Evolutionary conservation across 1,140 invertebrate genomes (phyloP).

Genomic region (Lepeophtheirus salmonis): DNA sequence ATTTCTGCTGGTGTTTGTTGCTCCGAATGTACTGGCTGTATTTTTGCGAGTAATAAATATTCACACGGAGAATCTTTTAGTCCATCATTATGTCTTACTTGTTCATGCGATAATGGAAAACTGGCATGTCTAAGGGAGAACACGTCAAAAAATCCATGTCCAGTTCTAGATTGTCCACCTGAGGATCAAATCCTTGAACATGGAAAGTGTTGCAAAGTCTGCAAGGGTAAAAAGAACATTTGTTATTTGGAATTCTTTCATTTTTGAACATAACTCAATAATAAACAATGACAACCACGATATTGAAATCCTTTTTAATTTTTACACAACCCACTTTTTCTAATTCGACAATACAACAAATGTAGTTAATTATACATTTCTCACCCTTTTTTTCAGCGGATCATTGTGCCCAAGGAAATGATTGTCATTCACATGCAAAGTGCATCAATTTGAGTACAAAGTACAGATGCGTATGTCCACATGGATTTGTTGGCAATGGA

Average conservation of each 20-base stretch:
- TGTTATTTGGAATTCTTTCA: too few species aligned
- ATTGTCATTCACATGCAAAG: conserved; percentile 58
- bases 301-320: background rate
- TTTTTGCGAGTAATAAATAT: conserved; percentile 48
- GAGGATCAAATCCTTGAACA: conserved; percentile 54
- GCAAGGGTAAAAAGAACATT: conserved; percentile 45
- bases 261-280: too few species aligned
- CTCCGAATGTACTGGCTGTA: conserved; percentile 49
- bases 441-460: conserved; percentile 65
- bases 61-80: conserved; percentile 58
- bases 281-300: too few species aligned
- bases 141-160: conserved; percentile 43
- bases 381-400: conserved; percentile 56
- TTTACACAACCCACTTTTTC: background rate
- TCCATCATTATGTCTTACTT: conserved; percentile 46
- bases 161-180: conserved; percentile 51
- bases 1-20: conserved; percentile 57
- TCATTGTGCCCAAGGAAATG: conserved; percentile 61
- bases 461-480: conserved; percentile 59
- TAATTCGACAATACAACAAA: background rate
- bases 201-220: conserved; percentile 74
- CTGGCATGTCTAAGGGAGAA: conserved; percentile 43
- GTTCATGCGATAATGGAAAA: conserved; percentile 52
- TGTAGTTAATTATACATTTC: too few species aligned
- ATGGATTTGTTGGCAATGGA: conserved; percentile 60